Conservation (phyloP, 1,140 invertebrate genomes). For the Macrotrachela quadricornifera region DNA sequence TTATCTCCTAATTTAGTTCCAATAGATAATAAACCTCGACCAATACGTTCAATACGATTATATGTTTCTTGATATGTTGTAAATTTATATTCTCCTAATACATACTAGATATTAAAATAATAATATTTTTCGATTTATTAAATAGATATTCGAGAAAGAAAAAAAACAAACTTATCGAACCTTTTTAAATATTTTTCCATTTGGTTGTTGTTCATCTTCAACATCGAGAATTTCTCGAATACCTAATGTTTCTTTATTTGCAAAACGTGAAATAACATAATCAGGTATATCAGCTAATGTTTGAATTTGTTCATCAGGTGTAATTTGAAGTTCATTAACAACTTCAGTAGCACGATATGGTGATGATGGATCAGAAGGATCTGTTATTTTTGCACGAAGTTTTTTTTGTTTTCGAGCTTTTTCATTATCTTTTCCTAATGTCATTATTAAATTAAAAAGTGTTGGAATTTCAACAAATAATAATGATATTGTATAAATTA, state of each 20-base stretch:
- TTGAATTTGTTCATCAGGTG: no score
- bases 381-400: no score
- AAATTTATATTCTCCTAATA: slow-evolving; percentile 64
- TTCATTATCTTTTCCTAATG: no score
- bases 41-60: slow-evolving; percentile 47
- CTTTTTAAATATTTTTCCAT: slow-evolving; percentile 85
- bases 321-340: no score
- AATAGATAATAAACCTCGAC: slow-evolving; percentile 25
- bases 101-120: slow-evolving; percentile 29
- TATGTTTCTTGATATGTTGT: slow-evolving; percentile 59
- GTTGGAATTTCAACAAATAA: no score
- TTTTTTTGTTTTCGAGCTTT: no score
- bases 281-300: no score
- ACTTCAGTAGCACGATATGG: no score
- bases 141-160: slow-evolving; percentile 1
- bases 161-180: slow-evolving; percentile 18
- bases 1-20: slow-evolving; percentile 44
- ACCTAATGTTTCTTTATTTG: background rate
- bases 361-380: no score
- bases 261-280: background rate
- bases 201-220: slow-evolving; percentile 73
- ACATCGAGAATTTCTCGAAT: slow-evolving; percentile 59
- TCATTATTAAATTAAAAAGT: no score
- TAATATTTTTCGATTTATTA: background rate
- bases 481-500: no score